Percentiles rank a stretch among this genome's conserved stretches.
Conservation (phyloP, 1,140 invertebrate genomes). For the Euwallacea similis region DNA sequence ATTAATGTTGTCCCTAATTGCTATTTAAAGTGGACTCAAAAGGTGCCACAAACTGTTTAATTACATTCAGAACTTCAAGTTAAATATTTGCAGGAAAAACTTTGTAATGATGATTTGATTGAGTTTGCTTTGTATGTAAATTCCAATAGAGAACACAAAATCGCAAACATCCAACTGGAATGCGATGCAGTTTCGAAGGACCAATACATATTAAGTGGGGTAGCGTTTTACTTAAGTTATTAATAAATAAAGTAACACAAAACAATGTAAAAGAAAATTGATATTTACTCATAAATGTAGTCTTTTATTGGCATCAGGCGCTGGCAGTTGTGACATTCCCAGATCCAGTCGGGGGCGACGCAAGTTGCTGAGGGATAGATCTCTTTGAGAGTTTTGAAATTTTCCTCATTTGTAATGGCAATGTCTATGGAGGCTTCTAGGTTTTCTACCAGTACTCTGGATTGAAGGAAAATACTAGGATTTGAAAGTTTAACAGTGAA, state of each 20-base stretch:
- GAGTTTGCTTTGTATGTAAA: slow-evolving; percentile 47
- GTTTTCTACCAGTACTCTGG: slow-evolving; percentile 3
- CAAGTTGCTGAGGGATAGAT: slow-evolving; percentile 31
- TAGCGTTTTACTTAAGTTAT: slow-evolving; percentile 40
- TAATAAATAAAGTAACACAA: slow-evolving; percentile 3
- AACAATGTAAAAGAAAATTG: background rate
- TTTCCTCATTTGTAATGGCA: slow-evolving; percentile 41
- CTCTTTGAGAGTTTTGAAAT: slow-evolving; percentile 37
- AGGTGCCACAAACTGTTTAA: slow-evolving; percentile 51
- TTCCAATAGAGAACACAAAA: slow-evolving; percentile 45
- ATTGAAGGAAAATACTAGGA: no score
- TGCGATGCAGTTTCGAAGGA: slow-evolving; percentile 46
- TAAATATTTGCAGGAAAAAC: background rate
- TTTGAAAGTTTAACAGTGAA: background rate
- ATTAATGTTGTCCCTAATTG: slow-evolving; percentile 63
- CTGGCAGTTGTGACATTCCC: slow-evolving; percentile 47
- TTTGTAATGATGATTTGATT: slow-evolving; percentile 25
- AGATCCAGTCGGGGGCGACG: slow-evolving; percentile 46
- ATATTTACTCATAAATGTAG: slow-evolving; percentile 30
- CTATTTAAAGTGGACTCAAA: slow-evolving; percentile 64
- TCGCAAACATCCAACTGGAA: slow-evolving; percentile 45
- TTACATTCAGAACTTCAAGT: background rate
- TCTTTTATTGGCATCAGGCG: slow-evolving; percentile 41
- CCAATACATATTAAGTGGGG: slow-evolving; percentile 43
- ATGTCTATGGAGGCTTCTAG: slow-evolving; percentile 35